These are phyloP conservation scores for Sinocyclocheilus rhinocerous DNA, from an alignment of 2,113 vertebrate species.

Conservation along the genomic window DNA sequence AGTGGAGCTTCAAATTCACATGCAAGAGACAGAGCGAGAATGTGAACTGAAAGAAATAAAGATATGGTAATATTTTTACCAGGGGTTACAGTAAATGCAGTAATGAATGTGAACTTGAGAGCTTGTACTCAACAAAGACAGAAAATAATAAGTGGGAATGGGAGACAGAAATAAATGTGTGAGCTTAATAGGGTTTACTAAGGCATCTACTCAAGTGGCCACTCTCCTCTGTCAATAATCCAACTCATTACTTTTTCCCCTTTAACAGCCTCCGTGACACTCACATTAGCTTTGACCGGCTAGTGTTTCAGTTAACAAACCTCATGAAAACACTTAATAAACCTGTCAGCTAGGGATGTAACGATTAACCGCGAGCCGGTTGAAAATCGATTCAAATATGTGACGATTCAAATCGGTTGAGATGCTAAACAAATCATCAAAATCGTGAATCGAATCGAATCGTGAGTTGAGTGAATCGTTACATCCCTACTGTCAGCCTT, in stretches of 20 bases:
- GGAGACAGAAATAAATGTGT: constrained; percentile 20
- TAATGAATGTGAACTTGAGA: constrained; percentile 19
- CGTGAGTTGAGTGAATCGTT: too few relatives aligned
- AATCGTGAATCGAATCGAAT: too few relatives aligned
- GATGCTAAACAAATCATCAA: too few relatives aligned
- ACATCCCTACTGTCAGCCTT: constrained; percentile 48
- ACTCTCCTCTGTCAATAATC: constrained; percentile 55
- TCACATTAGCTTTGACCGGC: constrained; percentile 19
- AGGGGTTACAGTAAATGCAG: constrained; percentile 16
- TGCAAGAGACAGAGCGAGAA: constrained; percentile 9
- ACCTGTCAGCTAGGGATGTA: constrained; percentile 48
- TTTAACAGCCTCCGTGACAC: constrained; percentile 50
- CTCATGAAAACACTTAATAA: constrained; percentile 43
- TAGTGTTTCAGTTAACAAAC: constrained; percentile 45
- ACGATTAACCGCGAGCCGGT: too few relatives aligned
- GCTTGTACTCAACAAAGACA: background rate
- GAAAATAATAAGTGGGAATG: background rate
- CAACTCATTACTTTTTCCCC: constrained; percentile 58
- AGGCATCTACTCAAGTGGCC: constrained; percentile 47
- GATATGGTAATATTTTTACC: background rate
- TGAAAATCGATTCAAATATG: too few relatives aligned
- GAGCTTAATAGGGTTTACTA: constrained; percentile 25
- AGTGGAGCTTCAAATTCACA: constrained; percentile 38
- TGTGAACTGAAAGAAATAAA: constrained; percentile 18
- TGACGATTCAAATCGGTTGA: too few relatives aligned